A percentile compares a stretch with the other conserved stretches of the same genome.
These are phyloP conservation scores for Hymenochirus boettgeri DNA, from an alignment of 2,113 vertebrate genomes.

Conservation along the genomic window DNA sequence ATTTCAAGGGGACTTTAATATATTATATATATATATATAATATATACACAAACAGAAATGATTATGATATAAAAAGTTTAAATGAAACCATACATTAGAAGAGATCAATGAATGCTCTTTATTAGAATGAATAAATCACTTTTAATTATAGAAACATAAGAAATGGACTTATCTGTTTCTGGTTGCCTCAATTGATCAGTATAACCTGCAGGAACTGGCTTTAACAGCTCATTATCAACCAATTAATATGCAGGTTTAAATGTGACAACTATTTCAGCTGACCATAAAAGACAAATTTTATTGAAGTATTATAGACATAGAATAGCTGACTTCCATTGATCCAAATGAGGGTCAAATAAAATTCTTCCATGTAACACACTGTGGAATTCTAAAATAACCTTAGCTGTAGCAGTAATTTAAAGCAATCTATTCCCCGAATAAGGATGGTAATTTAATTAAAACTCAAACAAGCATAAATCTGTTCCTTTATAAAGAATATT, in stretches of 20 bases:
- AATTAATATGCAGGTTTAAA: constrained; percentile 91
- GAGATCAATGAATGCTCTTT: constrained; percentile 83
- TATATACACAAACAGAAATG: constrained; percentile 76
- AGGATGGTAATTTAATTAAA: constrained; percentile 37
- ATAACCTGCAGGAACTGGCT: constrained; percentile 74
- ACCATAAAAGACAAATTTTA: constrained; percentile 78
- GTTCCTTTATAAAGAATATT: neutral
- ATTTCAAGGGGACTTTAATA: too few species aligned
- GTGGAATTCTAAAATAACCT: constrained; percentile 36
- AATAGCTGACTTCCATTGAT: constrained; percentile 66
- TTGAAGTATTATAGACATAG: constrained; percentile 79
- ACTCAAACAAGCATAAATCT: constrained; percentile 25
- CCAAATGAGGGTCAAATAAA: constrained; percentile 64
- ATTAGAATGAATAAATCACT: constrained; percentile 83
- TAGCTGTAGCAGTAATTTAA: constrained; percentile 34
- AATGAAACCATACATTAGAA: constrained; percentile 73
- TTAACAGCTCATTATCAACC: constrained; percentile 88
- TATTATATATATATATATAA: too few species aligned
- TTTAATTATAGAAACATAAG: constrained; percentile 79
- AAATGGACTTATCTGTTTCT: constrained; percentile 62
- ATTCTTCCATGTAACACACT: constrained; percentile 16
- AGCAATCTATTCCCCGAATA: constrained; percentile 39
- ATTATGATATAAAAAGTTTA: constrained; percentile 61
- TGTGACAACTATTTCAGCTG: constrained; percentile 80
- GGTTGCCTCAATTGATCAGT: constrained; percentile 80